These are phyloP conservation scores for Cataglyphis livida DNA, from an alignment of 2,888 invertebrate species.

Conservation along the genomic window DNA sequence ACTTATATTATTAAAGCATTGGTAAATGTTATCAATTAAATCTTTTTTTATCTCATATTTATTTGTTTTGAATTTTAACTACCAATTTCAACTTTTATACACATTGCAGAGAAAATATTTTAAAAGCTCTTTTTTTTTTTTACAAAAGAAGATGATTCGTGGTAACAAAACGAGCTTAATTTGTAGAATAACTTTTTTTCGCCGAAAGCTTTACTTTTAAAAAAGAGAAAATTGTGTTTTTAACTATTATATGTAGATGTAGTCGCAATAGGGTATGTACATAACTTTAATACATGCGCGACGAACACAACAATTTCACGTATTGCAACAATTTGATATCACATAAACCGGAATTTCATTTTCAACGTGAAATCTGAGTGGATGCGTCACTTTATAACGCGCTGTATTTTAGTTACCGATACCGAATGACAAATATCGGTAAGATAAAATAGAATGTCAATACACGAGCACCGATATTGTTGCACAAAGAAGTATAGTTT, in stretches of 20 bases:
- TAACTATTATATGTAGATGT: background rate
- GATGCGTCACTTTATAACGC: background rate
- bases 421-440: background rate
- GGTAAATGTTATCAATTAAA: background rate
- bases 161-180: background rate
- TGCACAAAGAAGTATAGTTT: slow-evolving; percentile 4
- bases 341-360: slow-evolving; percentile 26
- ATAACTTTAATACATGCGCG: background rate
- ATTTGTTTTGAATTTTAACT: background rate
- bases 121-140: background rate
- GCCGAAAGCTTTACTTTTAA: background rate
- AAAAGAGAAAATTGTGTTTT: slow-evolving; percentile 9
- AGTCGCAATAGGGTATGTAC: background rate
- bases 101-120: background rate
- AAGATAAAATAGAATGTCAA: slow-evolving; percentile 20
- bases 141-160: background rate
- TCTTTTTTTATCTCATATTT: background rate
- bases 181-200: background rate
- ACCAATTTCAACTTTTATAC: slow-evolving; percentile 3
- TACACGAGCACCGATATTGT: slow-evolving; percentile 12
- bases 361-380: background rate
- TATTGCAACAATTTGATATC: slow-evolving; percentile 25
- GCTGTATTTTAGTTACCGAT: slow-evolving; percentile 4
- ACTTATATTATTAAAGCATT: background rate
- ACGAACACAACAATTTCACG: slow-evolving; percentile 21